Percentiles rank a stretch among this genome's conserved stretches.
phyloP scores from a whole-genome alignment of 2,888 invertebrate genomes.

The Teinopalpus imperialis region DNA sequence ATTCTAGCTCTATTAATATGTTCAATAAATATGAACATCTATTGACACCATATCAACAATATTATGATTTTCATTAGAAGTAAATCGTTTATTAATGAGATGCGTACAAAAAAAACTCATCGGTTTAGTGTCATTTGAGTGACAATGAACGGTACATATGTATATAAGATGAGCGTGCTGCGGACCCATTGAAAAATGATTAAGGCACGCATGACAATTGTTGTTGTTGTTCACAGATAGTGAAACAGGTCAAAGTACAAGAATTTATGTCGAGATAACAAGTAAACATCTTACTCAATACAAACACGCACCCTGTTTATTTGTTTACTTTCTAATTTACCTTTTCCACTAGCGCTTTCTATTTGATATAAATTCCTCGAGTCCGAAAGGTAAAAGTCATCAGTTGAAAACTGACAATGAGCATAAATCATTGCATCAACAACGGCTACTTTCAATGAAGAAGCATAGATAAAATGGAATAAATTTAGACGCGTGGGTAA shows the following conservation, averaged over 20 bases:
- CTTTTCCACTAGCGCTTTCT: too few species aligned
- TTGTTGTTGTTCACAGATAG: slow-evolving; percentile 41
- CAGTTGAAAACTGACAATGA: too few species aligned
- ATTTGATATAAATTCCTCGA: too few species aligned
- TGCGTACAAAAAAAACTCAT: neutral
- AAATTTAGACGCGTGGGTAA: slow-evolving; percentile 34
- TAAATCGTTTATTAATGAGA: slow-evolving; percentile 2
- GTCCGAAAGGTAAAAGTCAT: too few species aligned
- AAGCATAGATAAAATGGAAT: slow-evolving; percentile 29
- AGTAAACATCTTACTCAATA: slow-evolving; percentile 23
- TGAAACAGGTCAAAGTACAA: slow-evolving; percentile 52
- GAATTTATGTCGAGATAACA: slow-evolving; percentile 50
- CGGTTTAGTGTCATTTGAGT: slow-evolving; percentile 14
- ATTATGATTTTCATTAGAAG: neutral
- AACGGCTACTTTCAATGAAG: slow-evolving; percentile 23
- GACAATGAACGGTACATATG: slow-evolving; percentile 38
- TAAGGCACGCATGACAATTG: slow-evolving; percentile 41
- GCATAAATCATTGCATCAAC: slow-evolving; percentile 35
- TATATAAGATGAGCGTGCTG: slow-evolving; percentile 37
- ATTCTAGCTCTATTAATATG: too few species aligned
- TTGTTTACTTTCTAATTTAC: neutral
- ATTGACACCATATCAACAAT: too few species aligned
- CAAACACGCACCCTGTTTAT: slow-evolving; percentile 25
- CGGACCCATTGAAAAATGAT: slow-evolving; percentile 49
- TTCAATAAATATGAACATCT: too few species aligned